Evolutionary conservation across 2,888 invertebrate species (phyloP).

Genomic region (Neocrepidodera transversa): DNA sequence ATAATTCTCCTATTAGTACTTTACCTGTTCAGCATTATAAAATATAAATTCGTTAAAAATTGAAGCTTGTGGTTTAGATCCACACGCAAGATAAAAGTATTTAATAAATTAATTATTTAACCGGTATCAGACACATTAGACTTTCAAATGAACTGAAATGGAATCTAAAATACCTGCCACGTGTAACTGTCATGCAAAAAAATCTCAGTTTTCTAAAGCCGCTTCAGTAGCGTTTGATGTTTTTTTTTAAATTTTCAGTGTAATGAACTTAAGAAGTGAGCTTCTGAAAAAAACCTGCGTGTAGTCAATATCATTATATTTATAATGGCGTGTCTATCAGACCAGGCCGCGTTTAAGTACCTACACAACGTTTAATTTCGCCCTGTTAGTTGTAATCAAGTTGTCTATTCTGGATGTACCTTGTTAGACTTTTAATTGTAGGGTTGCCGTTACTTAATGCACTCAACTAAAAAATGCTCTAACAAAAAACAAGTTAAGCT

Average conservation of each 20-base stretch:
- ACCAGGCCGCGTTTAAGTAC: slow-evolving; percentile 28
- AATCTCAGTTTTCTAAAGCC: slow-evolving; percentile 1
- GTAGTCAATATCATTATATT: slow-evolving; percentile 31
- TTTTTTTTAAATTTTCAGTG: slow-evolving; percentile 22
- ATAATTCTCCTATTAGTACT: too few species aligned
- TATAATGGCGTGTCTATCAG: slow-evolving; percentile 35
- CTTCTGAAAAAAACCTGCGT: slow-evolving; percentile 29
- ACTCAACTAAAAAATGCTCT: slow-evolving; percentile 11
- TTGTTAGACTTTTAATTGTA: slow-evolving; percentile 38
- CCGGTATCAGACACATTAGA: neutral
- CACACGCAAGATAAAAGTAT: neutral
- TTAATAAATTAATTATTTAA: neutral
- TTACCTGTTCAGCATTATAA: too few species aligned
- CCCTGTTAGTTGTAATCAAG: slow-evolving; percentile 41
- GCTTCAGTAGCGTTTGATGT: slow-evolving; percentile 8
- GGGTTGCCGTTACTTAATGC: slow-evolving; percentile 19
- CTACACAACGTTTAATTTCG: slow-evolving; percentile 41
- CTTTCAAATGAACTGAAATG: neutral
- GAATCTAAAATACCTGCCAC: neutral
- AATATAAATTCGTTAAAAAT: too few species aligned
- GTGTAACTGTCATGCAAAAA: neutral
- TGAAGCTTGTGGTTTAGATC: neutral
- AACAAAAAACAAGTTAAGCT: slow-evolving; percentile 17
- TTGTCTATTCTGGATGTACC: slow-evolving; percentile 38
- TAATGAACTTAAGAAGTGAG: slow-evolving; percentile 26